A percentile compares a stretch with the other conserved stretches of the same genome.
Conservation (phyloP, 2,113 vertebrate species). For the Rafetus swinhoei region DNA sequence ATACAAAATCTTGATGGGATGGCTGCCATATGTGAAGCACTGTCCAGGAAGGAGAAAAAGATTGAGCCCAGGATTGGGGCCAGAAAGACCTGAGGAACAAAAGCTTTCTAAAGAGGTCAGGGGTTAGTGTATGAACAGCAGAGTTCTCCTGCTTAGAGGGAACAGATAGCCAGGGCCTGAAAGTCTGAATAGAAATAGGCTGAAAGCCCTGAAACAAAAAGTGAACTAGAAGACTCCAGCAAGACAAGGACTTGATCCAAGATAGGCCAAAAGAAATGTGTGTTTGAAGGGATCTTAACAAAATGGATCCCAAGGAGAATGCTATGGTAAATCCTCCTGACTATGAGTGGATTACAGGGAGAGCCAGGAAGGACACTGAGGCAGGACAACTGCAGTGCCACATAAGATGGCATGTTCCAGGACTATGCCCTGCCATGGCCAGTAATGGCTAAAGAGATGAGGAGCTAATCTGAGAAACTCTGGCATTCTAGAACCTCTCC, state of each 20-base stretch:
- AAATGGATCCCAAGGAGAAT: neutral
- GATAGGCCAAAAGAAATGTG: neutral
- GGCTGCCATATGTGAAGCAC: neutral
- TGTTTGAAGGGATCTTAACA: neutral
- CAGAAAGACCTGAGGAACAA: neutral
- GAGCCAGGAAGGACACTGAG: neutral
- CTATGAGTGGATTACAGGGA: neutral
- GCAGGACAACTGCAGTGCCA: neutral
- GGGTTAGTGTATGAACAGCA: neutral
- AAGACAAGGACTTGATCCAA: neutral
- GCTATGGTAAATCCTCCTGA: neutral
- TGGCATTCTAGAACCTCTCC: neutral
- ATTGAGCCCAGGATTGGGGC: neutral
- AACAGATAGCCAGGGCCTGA: neutral
- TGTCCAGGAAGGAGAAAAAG: neutral
- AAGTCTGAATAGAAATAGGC: neutral
- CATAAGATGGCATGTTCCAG: accelerated
- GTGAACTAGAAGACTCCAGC: neutral
- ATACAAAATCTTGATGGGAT: neutral
- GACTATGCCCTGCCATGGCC: neutral
- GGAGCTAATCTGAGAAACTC: neutral
- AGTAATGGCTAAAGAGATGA: neutral
- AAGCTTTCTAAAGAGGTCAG: neutral
- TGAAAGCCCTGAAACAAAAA: neutral
- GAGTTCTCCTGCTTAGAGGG: neutral